Conservation (phyloP, 1,140 invertebrate species). For the Chelonus insularis region DNA sequence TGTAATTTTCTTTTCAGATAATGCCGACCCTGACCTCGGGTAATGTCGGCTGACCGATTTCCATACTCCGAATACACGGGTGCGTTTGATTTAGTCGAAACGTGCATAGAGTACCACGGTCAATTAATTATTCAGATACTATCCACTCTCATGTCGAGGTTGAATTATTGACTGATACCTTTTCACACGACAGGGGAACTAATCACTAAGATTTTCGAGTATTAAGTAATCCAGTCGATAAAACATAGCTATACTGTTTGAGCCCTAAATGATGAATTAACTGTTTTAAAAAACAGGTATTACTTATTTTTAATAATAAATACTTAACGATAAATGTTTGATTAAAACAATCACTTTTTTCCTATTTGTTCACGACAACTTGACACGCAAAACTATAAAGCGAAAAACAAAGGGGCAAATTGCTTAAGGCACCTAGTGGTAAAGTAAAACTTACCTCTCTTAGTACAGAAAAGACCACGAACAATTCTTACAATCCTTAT, state of each 20-base stretch:
- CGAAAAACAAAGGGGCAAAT: neutral
- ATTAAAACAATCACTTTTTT: neutral
- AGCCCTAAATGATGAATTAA: too few species aligned
- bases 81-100: slow-evolving; percentile 29
- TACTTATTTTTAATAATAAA: too few species aligned
- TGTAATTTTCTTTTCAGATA: too few species aligned
- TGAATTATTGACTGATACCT: neutral
- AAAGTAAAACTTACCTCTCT: slow-evolving; percentile 7
- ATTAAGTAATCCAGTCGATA: neutral
- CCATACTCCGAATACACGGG: neutral
- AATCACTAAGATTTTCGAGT: neutral
- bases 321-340: too few species aligned
- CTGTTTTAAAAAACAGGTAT: too few species aligned
- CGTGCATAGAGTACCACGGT: neutral
- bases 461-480: neutral
- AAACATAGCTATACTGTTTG: too few species aligned
- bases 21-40: slow-evolving; percentile 21
- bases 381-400: neutral
- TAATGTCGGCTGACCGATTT: slow-evolving; percentile 21
- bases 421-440: neutral
- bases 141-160: slow-evolving; percentile 1
- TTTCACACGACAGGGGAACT: neutral
- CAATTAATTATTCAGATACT: slow-evolving; percentile 12
- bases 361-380: neutral
- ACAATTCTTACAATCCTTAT: neutral